Evolutionary conservation across 2,888 invertebrate genomes (phyloP), one percentile per base, ranked within the genome.

Genomic region (Blomia tropicalis): DNA sequence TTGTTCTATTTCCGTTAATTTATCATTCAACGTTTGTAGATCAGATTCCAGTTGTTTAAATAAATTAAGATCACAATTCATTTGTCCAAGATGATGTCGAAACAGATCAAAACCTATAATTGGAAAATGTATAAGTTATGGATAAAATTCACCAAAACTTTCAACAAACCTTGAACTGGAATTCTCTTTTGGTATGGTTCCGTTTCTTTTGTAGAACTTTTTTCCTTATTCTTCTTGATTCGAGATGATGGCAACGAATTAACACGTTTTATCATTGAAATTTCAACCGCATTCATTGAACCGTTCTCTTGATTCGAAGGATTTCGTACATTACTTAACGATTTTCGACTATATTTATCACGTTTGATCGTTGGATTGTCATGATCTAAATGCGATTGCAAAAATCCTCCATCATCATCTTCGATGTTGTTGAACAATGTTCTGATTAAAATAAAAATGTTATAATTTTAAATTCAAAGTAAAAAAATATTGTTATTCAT

Each of bases 351-450:
- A 27, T 7, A 11, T n/a, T 47, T 7, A 19, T n/a, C 51, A 14
- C 51, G 51, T 7, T 27, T 47, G 5, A 47, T 7, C 7, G 51
- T n/a, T n/a, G n/a, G n/a, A n/a, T n/a, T n/a, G n/a, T n/a, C n/a
- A n/a, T n/a, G n/a, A n/a, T n/a, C n/a, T n/a, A n/a, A n/a, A n/a
- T n/a, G n/a, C n/a, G n/a, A n/a, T 11, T 47, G 7, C 51, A 47
- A 47, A 47, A 47, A 47, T 7, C 51, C 51, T 22, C 51, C 51
- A 47, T 47, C 51, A 47, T 47, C 51, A 27, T 22, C 22, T 47
- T 7, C 51, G n/a, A 14, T 14, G 51, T n/a, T n/a, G n/a, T 47
- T 47, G 22, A 47, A 47, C 27, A 11, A 7, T 7, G 51, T 47
- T 7, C 51, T 47, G 22, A 14, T 41, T n/a, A 41, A 41, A 41